phyloP scores from a whole-genome alignment of 2,888 invertebrate genomes.

The Drosophila anomalata region DNA sequence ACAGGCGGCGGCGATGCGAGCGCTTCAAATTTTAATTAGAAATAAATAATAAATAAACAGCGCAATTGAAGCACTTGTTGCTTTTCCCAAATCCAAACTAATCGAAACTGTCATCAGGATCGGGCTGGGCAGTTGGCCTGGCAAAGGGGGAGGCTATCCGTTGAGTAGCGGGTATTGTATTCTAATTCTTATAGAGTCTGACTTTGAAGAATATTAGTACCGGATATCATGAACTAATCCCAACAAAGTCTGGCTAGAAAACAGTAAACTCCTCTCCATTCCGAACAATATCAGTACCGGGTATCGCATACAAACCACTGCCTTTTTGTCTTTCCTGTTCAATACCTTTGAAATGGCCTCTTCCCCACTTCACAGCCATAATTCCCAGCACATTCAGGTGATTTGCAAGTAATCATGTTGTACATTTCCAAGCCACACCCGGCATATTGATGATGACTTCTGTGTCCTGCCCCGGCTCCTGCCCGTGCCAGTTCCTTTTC shows the following conservation, averaged over 20 bases:
- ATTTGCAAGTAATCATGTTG: slow-evolving; percentile 80
- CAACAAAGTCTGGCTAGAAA: not conserved
- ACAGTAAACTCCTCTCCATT: too few relatives aligned
- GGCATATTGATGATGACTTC: slow-evolving; percentile 67
- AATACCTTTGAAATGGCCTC: not conserved
- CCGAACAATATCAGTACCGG: not conserved
- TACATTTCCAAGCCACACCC: slow-evolving; percentile 70
- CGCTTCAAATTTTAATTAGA: slow-evolving; percentile 55
- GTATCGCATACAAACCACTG: not conserved
- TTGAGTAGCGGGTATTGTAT: too few relatives aligned
- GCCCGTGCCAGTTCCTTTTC: not conserved
- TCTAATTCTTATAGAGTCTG: too few relatives aligned
- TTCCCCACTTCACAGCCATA: slow-evolving; percentile 37
- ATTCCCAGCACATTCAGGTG: slow-evolving; percentile 74
- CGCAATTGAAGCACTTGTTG: slow-evolving; percentile 34
- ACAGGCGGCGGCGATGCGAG: slow-evolving; percentile 31
- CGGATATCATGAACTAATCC: not conserved
- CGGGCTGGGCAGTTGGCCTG: too few relatives aligned
- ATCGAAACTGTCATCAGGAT: slow-evolving; percentile 7
- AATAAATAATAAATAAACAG: slow-evolving; percentile 39
- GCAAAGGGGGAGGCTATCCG: too few relatives aligned
- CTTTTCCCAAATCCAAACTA: not conserved
- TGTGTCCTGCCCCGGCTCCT: not conserved
- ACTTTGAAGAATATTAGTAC: not conserved
- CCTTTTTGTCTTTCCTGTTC: too few relatives aligned